These are phyloP conservation scores for Chelon labrosus DNA, from an alignment of 2,797 vertebrate genomes.

Conservation along the genomic window DNA sequence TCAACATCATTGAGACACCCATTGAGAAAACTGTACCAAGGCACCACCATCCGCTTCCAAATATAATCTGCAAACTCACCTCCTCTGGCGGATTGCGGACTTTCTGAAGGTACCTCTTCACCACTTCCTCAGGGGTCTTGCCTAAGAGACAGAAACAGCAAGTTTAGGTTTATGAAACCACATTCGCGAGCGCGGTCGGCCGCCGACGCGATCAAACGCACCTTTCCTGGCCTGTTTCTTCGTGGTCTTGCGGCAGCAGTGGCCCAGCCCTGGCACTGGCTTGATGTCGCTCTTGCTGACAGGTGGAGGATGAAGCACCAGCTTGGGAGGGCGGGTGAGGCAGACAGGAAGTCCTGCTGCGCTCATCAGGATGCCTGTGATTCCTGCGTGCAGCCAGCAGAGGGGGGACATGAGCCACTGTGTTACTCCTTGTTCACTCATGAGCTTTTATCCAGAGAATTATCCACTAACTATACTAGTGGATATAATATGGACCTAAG, in stretches of 20 bases:
- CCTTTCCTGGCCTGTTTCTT: conserved; percentile 97
- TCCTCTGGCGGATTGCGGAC: conserved; percentile 94
- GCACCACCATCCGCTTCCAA: not conserved
- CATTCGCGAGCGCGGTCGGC: no score
- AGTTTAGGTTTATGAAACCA: not conserved
- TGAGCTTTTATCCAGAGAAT: conserved; percentile 1
- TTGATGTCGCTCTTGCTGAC: conserved; percentile 98
- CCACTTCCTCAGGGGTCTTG: conserved; percentile 95
- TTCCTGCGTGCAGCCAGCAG: conserved; percentile 84
- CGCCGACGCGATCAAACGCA: conserved; percentile 49
- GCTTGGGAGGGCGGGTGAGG: conserved; percentile 93
- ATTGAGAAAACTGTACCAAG: no score
- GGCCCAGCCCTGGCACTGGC: conserved; percentile 93
- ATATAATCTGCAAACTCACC: conserved; percentile 76
- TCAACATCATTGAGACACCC: no score
- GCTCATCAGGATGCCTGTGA: conserved; percentile 97
- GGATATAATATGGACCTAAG: not conserved
- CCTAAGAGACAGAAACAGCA: conserved; percentile 76
- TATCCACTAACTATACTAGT: not conserved
- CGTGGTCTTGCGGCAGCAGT: conserved; percentile 95
- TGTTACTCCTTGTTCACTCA: not conserved
- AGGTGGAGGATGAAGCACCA: conserved; percentile 94
- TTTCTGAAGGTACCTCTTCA: conserved; percentile 96
- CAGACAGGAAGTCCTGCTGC: conserved; percentile 96
- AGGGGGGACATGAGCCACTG: conserved; percentile 24